phyloP scores from a whole-genome alignment of 2,888 invertebrate genomes.

The Corbicula japonica region DNA sequence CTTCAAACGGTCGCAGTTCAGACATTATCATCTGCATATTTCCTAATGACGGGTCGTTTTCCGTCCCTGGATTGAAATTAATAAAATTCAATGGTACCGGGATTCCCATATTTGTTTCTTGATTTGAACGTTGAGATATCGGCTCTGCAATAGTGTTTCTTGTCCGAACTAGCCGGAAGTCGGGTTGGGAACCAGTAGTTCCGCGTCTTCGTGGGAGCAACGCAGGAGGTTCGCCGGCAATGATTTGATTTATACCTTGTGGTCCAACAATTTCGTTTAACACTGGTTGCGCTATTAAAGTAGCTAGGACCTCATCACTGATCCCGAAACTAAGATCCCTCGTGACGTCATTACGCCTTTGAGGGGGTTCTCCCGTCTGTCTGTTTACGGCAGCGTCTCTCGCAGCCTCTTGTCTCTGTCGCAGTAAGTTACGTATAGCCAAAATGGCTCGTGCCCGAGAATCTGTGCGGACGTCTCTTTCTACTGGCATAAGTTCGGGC shows the following conservation, averaged over 20 bases:
- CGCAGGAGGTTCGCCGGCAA: conserved; percentile 50
- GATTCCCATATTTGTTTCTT: conserved; percentile 14
- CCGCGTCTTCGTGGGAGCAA: conserved; percentile 14
- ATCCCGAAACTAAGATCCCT: conserved; percentile 38
- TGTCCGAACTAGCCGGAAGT: not conserved
- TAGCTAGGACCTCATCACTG: conserved; percentile 45
- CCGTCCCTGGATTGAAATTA: not conserved
- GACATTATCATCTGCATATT: conserved; percentile 12
- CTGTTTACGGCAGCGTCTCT: not conserved
- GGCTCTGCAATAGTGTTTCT: not conserved
- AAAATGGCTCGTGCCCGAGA: not conserved
- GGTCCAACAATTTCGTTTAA: conserved; percentile 52
- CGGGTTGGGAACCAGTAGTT: not conserved
- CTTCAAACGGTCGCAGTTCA: conserved; percentile 4
- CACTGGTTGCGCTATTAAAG: conserved; percentile 42
- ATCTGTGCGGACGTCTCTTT: conserved; percentile 4
- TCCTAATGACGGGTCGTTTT: not conserved
- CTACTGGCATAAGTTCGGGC: conserved; percentile 28
- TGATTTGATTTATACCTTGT: conserved; percentile 51
- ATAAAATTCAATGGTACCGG: conserved; percentile 27
- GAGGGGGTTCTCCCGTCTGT: not conserved
- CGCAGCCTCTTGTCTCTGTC: not conserved
- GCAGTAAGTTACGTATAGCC: not conserved
- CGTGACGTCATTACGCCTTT: not conserved
- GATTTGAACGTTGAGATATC: not conserved